Evolutionary conservation across 2,888 invertebrate species (phyloP).

Genomic region (Sarcophaga carnaria): DNA sequence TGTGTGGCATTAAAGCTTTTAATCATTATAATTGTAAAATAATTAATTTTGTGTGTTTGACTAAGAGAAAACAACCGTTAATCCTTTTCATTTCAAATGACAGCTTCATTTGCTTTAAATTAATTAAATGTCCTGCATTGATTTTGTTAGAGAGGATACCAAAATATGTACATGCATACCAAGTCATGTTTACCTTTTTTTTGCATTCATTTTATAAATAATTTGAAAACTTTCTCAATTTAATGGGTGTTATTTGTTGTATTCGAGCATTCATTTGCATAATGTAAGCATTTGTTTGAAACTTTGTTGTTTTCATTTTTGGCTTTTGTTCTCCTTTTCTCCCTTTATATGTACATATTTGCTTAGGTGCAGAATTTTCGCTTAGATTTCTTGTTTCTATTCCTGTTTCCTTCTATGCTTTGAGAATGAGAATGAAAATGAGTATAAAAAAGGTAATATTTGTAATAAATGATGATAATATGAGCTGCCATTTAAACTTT

Average conservation of each 20-base stretch:
- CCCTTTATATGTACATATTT: neutral
- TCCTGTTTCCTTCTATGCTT: neutral
- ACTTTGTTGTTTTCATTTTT: conserved; percentile 17
- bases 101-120: too few species aligned
- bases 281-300: neutral
- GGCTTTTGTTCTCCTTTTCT: neutral
- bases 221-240: conserved; percentile 27
- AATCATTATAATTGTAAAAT: too few species aligned
- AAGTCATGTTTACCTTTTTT: too few species aligned
- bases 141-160: too few species aligned
- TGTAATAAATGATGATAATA: conserved; percentile 6
- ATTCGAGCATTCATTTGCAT: conserved; percentile 14
- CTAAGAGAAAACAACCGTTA: too few species aligned
- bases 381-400: conserved; percentile 22
- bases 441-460: too few species aligned
- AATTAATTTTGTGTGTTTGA: too few species aligned
- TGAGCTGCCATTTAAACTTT: conserved; percentile 31
- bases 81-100: too few species aligned
- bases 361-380: conserved; percentile 11
- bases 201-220: neutral
- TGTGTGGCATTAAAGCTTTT: neutral
- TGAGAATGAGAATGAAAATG: neutral
- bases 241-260: neutral
- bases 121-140: too few species aligned
- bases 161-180: too few species aligned